Evolutionary conservation across 2,888 invertebrate genomes (phyloP), one percentile per base, ranked within the genome.

Genomic region (Chalcis sispes): DNA sequence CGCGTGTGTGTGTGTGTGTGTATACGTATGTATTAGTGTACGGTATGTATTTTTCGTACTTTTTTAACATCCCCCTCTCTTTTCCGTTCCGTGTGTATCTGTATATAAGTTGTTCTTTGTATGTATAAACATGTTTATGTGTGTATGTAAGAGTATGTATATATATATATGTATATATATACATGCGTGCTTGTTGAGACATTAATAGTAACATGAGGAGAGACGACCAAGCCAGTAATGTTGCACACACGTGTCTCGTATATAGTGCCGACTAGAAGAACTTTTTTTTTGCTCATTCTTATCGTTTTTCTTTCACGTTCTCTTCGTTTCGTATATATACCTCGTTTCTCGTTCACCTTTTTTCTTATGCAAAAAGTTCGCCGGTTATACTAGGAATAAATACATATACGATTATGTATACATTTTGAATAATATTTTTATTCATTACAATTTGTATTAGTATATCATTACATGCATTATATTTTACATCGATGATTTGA

Each of bases 201-300:
- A 77, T 74, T 72, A 62, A 67, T 71, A 77, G 74, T 77, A 65
- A 66, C 67, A 62, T n/a, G 20, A 23, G 61, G 70, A 70, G 65
- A 77, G 65, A 54, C 73, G 58, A 61, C 69, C 27, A 70, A 77
- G 73, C 72, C 52, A 40, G 50, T 46, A 42, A 23, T 48, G 36
- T 29, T 23, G 1, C 3, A 56, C 65, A 70, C 70, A 58, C 50
- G 56, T 70, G 50, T 58, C 59, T 64, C 69, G 58, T 61, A 62
- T 56, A 65, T 52, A 48, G 62, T 69, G 2, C 70, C 71, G 67
- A 75, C 69, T 70, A 73, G 66, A 59, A 76, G 46, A 65, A 62
- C 46, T 61, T 27, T 54, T 27, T 32, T 42, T 23, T 56, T 52
- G n/a, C n/a, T n/a, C n/a, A n/a, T 54, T 42, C 32, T 56, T 25